phyloP scores from a whole-genome alignment of 2,888 invertebrate species.

The Thereva nobilitata region DNA sequence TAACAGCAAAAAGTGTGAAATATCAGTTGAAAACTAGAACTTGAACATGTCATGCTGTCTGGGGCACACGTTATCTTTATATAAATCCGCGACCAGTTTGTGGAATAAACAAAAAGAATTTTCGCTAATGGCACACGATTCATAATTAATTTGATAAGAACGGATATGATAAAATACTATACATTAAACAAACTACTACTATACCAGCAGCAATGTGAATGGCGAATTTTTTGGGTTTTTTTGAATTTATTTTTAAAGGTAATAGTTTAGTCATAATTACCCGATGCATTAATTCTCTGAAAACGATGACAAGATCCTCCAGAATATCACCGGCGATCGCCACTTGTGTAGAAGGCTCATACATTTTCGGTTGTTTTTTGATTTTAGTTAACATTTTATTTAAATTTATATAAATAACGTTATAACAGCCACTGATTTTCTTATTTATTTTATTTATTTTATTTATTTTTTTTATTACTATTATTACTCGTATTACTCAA shows the following conservation, averaged over 20 bases:
- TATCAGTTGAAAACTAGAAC: no score
- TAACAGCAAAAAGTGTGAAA: no score
- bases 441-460: no score
- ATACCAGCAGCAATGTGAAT: background rate
- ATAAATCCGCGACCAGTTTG: no score
- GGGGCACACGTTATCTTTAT: no score
- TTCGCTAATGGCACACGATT: no score
- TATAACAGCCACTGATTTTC: slow-evolving; percentile 24
- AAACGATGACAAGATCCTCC: slow-evolving; percentile 73
- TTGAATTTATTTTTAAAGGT: background rate
- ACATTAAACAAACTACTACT: background rate
- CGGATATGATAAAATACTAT: no score
- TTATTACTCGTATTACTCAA: background rate
- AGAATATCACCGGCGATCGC: slow-evolving; percentile 70
- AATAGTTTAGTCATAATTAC: slow-evolving; percentile 60
- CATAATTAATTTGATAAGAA: no score
- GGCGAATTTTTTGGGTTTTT: background rate
- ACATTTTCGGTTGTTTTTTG: slow-evolving; percentile 59
- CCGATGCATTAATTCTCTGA: slow-evolving; percentile 71
- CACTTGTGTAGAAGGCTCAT: slow-evolving; percentile 64
- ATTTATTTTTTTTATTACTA: no score
- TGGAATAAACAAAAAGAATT: no score
- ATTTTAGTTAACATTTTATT: slow-evolving; percentile 45
- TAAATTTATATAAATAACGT: slow-evolving; percentile 17
- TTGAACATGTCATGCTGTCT: no score